A percentile compares a stretch with the other conserved stretches of the same genome.
Conservation (phyloP, 2,888 invertebrate genomes). For the Pseudococcus longispinus region DNA sequence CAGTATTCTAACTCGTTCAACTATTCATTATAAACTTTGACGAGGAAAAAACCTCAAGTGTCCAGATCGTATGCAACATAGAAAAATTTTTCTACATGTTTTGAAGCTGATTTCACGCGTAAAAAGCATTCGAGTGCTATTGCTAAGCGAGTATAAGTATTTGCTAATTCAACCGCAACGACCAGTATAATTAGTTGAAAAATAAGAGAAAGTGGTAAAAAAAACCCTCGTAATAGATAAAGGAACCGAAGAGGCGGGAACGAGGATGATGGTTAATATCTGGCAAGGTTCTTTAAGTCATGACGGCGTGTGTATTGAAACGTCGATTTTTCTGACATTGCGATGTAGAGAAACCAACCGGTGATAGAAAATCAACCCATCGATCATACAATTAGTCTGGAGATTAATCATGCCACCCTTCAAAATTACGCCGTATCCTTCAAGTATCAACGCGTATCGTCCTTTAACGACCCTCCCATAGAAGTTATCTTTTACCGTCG, state of each 20-base stretch:
- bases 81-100: background rate
- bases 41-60: background rate
- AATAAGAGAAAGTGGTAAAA: slow-evolving; percentile 21
- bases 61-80: background rate
- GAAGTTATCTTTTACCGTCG: slow-evolving; percentile 51
- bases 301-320: slow-evolving; percentile 11
- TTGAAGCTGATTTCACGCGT: slow-evolving; percentile 29
- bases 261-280: slow-evolving; percentile 25
- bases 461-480: slow-evolving; percentile 51
- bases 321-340: slow-evolving; percentile 46
- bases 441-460: slow-evolving; percentile 52
- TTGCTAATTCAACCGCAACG: slow-evolving; percentile 50
- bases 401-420: slow-evolving; percentile 56
- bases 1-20: background rate
- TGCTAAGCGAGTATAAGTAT: background rate
- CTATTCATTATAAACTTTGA: background rate
- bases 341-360: slow-evolving; percentile 29
- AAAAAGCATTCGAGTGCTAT: slow-evolving; percentile 7
- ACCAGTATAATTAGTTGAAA: slow-evolving; percentile 43
- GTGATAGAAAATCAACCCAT: slow-evolving; percentile 49
- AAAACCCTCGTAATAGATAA: background rate
- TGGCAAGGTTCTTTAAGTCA: slow-evolving; percentile 48
- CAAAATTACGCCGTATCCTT: slow-evolving; percentile 51
- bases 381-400: slow-evolving; percentile 56
- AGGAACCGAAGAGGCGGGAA: background rate